A percentile compares a stretch with the other conserved stretches of the same genome.
Conservation (phyloP, 2,113 vertebrate genomes). For the Rana temporaria region DNA sequence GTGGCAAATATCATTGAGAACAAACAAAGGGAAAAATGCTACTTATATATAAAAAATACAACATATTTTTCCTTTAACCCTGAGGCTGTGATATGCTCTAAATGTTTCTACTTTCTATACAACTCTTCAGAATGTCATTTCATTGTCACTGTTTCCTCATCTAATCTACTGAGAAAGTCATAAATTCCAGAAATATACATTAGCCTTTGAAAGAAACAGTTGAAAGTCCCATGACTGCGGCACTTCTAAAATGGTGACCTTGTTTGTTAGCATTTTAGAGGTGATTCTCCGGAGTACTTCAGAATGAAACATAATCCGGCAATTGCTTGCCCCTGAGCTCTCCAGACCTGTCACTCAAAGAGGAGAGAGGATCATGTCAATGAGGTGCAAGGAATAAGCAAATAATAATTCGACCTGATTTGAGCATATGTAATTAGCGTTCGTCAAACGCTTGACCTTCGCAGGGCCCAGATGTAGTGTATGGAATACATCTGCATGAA, state of each 20-base stretch:
- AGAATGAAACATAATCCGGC: slow-evolving; percentile 53
- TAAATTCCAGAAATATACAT: slow-evolving; percentile 55
- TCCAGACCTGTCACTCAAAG: slow-evolving; percentile 51
- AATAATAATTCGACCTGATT: slow-evolving; percentile 46
- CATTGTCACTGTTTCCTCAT: slow-evolving; percentile 40
- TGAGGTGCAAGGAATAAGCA: slow-evolving; percentile 44
- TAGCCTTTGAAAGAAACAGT: slow-evolving; percentile 54
- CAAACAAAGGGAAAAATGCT: neutral
- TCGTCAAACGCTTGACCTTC: slow-evolving; percentile 35
- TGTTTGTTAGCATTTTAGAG: slow-evolving; percentile 57
- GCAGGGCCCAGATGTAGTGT: neutral
- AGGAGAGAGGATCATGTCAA: slow-evolving; percentile 27
- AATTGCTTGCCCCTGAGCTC: slow-evolving; percentile 48
- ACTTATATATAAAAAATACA: neutral
- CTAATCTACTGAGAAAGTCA: slow-evolving; percentile 46
- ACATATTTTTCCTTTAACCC: neutral
- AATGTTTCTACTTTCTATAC: slow-evolving; percentile 13
- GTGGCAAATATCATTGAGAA: neutral
- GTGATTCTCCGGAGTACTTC: slow-evolving; percentile 52
- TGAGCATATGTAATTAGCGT: slow-evolving; percentile 47
- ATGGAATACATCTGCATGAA: slow-evolving; percentile 35
- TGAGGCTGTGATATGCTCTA: slow-evolving; percentile 1
- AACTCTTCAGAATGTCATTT: slow-evolving; percentile 46
- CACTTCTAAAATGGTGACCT: slow-evolving; percentile 54
- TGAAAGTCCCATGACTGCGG: slow-evolving; percentile 54